Conservation (phyloP, 1,140 invertebrate genomes). For the Glomeris maerens region DNA sequence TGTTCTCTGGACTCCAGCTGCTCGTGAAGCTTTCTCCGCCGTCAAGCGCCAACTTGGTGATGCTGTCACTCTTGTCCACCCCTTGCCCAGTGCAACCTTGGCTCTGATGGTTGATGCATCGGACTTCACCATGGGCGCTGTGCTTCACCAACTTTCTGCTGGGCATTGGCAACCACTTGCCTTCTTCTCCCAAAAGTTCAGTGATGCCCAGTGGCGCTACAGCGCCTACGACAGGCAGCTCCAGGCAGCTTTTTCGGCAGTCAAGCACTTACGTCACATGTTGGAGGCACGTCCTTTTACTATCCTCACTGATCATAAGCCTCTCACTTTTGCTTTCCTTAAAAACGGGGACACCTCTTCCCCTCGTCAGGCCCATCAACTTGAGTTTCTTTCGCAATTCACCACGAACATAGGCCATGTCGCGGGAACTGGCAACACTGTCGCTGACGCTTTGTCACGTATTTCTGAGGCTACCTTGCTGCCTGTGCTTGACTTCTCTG, state of each 20-base stretch:
- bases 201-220: constrained; percentile 12
- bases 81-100: constrained; percentile 10
- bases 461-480: too few species aligned
- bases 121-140: constrained; percentile 14
- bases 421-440: constrained; percentile 24
- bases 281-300: constrained; percentile 23
- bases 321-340: constrained; percentile 20
- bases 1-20: constrained; percentile 14
- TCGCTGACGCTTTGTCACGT: constrained; percentile 18
- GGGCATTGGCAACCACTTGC: constrained; percentile 6
- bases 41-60: constrained; percentile 12
- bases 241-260: constrained; percentile 18
- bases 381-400: constrained; percentile 31
- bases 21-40: constrained; percentile 15
- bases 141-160: constrained; percentile 11
- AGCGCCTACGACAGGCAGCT: constrained; percentile 19
- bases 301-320: constrained; percentile 23
- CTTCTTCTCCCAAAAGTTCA: constrained; percentile 16
- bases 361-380: constrained; percentile 20
- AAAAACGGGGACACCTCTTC: constrained; percentile 13
- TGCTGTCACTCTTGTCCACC: constrained; percentile 9
- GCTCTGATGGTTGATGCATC: constrained; percentile 21
- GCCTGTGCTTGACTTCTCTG: too few species aligned
- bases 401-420: constrained; percentile 27
- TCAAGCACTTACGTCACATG: constrained; percentile 23